phyloP scores from a whole-genome alignment of 2,797 vertebrate species.

The Dromococcyx pavoninus region DNA sequence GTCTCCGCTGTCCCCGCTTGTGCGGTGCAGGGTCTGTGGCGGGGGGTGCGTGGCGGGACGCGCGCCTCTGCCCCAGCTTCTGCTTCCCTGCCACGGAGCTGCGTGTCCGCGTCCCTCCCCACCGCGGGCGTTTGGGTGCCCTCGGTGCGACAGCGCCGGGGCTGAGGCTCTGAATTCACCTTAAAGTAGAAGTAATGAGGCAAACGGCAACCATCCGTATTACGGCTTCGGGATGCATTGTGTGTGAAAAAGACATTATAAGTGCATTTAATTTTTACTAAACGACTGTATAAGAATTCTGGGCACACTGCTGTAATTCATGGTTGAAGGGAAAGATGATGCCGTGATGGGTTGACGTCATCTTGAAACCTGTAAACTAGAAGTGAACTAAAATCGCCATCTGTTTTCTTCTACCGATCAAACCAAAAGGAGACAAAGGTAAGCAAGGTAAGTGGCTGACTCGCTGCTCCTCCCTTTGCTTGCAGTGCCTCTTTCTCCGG shows the following conservation, averaged over 20 bases:
- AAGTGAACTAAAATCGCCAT: neutral
- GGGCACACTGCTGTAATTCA: neutral
- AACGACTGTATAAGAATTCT: neutral
- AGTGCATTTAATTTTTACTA: neutral
- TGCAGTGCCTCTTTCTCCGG: neutral
- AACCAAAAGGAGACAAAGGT: neutral
- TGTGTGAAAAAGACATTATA: neutral
- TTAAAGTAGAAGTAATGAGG: neutral
- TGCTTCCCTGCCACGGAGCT: neutral
- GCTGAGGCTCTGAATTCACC: rapidly evolving
- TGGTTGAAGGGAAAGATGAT: neutral
- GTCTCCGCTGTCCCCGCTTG: conserved; percentile 67
- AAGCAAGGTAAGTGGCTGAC: conserved; percentile 20
- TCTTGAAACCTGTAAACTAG: neutral
- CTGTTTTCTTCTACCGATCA: neutral
- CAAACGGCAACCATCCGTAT: rapidly evolving
- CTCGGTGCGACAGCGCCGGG: rapidly evolving
- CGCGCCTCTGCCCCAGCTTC: neutral
- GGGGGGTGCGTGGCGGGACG: neutral
- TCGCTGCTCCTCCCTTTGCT: neutral
- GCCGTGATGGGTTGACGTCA: neutral
- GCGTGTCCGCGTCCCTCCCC: rapidly evolving
- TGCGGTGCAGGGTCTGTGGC: conserved; percentile 23
- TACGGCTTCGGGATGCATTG: neutral
- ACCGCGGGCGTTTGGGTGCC: rapidly evolving